Evolutionary conservation across 1,140 invertebrate species (phyloP).

Genomic region (Littorina saxatilis): DNA sequence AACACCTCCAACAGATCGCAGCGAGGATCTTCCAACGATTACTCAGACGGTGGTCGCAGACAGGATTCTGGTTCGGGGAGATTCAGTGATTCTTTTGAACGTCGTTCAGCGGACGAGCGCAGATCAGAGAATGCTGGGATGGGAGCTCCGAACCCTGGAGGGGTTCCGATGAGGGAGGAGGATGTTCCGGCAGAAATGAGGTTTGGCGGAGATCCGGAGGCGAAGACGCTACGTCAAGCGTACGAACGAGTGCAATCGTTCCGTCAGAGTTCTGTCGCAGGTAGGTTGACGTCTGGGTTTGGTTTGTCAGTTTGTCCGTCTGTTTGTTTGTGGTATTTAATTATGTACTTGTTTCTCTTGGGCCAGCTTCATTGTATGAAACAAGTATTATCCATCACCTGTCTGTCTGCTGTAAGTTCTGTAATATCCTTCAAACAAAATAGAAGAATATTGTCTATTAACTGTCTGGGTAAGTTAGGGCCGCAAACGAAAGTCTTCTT

Average conservation of each 20-base stretch:
- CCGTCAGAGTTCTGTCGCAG: slow-evolving; percentile 26
- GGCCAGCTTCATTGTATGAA: neutral
- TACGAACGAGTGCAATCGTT: slow-evolving; percentile 47
- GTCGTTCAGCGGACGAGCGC: neutral
- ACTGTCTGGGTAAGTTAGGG: no score
- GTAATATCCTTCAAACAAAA: no score
- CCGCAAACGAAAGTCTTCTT: no score
- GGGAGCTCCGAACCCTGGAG: neutral
- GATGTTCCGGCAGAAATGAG: neutral
- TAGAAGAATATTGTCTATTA: no score
- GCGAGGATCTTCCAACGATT: neutral
- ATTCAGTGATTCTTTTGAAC: slow-evolving; percentile 24
- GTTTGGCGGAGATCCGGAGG: slow-evolving; percentile 36
- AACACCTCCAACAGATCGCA: neutral
- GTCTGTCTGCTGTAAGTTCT: no score
- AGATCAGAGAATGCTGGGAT: neutral
- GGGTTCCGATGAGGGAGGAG: neutral
- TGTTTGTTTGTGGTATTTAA: slow-evolving; percentile 22
- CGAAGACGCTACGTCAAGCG: slow-evolving; percentile 43
- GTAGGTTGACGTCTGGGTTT: slow-evolving; percentile 6
- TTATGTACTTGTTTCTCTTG: neutral
- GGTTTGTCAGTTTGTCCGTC: neutral
- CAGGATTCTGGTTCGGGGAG: slow-evolving; percentile 10
- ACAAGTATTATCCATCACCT: neutral
- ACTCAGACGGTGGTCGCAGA: slow-evolving; percentile 5